A percentile compares a stretch with the other conserved stretches of the same genome.
phyloP scores from a whole-genome alignment of 2,797 vertebrate genomes.

The Chrosomus eos region DNA sequence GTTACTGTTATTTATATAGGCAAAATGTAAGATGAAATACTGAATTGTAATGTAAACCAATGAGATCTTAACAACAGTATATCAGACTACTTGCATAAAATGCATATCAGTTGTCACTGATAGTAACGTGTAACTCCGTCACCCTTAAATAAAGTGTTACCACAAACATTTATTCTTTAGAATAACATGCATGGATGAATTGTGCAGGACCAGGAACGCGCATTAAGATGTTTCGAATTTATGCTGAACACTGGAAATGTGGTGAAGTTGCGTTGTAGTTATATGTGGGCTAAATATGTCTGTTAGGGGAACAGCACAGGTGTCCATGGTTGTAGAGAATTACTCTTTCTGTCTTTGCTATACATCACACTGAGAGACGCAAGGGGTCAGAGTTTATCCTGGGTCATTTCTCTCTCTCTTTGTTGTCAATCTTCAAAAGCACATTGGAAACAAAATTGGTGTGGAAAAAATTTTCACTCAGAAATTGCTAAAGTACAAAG shows the following conservation, averaged over 20 bases:
- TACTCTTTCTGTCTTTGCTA: not conserved
- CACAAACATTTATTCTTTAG: not conserved
- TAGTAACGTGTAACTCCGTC: no score
- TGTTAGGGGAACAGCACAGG: not conserved
- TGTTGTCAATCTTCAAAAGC: not conserved
- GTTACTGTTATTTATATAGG: not conserved
- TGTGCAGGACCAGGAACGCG: not conserved
- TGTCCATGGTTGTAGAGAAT: not conserved
- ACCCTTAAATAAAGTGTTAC: no score
- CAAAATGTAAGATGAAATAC: not conserved
- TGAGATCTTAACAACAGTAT: not conserved
- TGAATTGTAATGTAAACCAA: not conserved
- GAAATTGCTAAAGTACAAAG: not conserved
- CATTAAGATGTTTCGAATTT: not conserved
- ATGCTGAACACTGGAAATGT: not conserved
- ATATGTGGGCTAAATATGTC: not conserved
- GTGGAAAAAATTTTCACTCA: not conserved
- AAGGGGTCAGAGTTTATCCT: not conserved
- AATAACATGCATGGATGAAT: not conserved
- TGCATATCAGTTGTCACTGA: not conserved
- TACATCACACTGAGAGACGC: not conserved
- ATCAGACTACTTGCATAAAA: not conserved
- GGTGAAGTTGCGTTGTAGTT: not conserved
- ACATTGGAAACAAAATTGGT: not conserved
- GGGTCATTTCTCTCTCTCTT: not conserved